Evolutionary conservation across 2,113 vertebrate species (phyloP), one percentile per base, ranked within the genome.

Genomic region (Furnarius figulus): DNA sequence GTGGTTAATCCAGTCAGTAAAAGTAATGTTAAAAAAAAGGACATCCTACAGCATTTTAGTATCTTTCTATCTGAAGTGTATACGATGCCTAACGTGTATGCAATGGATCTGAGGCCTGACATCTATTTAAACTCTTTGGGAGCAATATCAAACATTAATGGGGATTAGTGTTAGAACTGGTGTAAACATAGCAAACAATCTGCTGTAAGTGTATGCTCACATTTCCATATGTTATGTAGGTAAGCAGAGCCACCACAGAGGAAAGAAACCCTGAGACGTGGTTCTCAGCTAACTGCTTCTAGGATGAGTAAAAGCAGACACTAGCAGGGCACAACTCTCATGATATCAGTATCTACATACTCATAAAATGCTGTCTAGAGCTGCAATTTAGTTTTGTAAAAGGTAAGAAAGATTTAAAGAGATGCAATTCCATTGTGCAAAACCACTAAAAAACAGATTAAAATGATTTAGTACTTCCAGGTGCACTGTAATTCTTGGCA

Each of bases 91-190:
- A 61, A 71, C 27, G 44, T 8, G 70, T 87, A 95, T 46, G 91
- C 97, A 96, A 97, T 79, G 97, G 98, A 98, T 97, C 93, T 88
- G 85, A 83, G 96, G 82, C 95, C 94, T 97, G 97, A 97, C 96
- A 97, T 96, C 97, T 96, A 97, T 95, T 97, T 96, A 96, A 97
- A 96, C 97, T 96, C 96, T 96, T 96, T 97, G 97, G 97, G 95
- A 97, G 95, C 95, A 90, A 85, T 98, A 98, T 98, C 97, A 98
- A 98, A 98, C 97, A 98, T 98, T 98, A 97, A 98, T 98, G 97
- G 97, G 97, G 96, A 97, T 97, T 97, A 97, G 98, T 98, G 98
- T 98, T 97, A 98, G 97, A 97, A 98, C 97, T 93, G 96, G 97
- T 98, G 98, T 98, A 97, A 98, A 98, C 97, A 98, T 89, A 97